Percentiles rank a stretch among this genome's conserved stretches.
Conservation (phyloP, 1,140 invertebrate genomes). For the Delia radicum region DNA sequence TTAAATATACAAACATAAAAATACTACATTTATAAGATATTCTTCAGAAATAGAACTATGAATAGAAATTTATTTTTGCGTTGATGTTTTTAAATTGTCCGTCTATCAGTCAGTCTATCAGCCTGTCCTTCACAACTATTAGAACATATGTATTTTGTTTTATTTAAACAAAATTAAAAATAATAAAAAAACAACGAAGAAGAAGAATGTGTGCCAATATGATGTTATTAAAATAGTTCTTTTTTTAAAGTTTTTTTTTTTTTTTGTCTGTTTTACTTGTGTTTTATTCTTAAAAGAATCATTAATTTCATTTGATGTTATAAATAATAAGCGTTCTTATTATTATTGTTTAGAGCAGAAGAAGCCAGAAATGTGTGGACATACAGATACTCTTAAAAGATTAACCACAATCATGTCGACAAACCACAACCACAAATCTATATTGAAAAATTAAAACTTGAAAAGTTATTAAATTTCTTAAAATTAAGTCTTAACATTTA, state of each 20-base stretch:
- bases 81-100: neutral
- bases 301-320: neutral
- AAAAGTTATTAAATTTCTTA: too few relatives aligned
- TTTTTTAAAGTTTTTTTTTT: neutral
- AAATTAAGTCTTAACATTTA: too few relatives aligned
- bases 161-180: neutral
- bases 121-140: neutral
- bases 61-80: neutral
- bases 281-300: neutral
- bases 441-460: too few relatives aligned
- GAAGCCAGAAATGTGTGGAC: too few relatives aligned
- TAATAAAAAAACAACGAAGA: neutral
- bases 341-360: too few relatives aligned
- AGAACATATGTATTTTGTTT: neutral
- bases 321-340: neutral
- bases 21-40: neutral
- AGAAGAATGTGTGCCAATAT: neutral
- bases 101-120: neutral
- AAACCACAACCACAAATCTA: too few relatives aligned
- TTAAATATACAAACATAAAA: neutral
- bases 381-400: too few relatives aligned
- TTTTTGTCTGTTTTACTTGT: neutral
- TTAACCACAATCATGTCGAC: too few relatives aligned
- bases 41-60: neutral
- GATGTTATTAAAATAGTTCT: neutral